Conservation (phyloP, 2,888 invertebrate genomes). For the Pandemis cinnamomeana region DNA sequence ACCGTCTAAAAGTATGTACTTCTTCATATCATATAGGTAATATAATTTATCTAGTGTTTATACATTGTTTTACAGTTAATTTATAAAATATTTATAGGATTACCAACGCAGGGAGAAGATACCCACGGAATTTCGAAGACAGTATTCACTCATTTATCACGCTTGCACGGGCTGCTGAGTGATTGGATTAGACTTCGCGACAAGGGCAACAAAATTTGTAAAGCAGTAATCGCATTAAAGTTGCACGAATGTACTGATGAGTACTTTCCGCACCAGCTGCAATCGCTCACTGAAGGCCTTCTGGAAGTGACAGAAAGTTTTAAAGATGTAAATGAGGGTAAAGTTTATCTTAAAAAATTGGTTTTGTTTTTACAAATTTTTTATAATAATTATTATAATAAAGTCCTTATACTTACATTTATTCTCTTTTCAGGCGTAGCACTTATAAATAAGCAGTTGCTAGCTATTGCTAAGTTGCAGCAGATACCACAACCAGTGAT, state of each 20-base stretch:
- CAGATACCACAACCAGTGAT: slow-evolving; percentile 63
- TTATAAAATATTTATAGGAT: slow-evolving; percentile 59
- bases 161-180: slow-evolving; percentile 61
- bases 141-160: slow-evolving; percentile 69
- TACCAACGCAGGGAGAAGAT: slow-evolving; percentile 66
- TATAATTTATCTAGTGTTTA: background rate
- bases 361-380: background rate
- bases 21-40: background rate
- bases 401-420: background rate
- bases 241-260: slow-evolving; percentile 67
- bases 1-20: slow-evolving; percentile 27
- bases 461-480: slow-evolving; percentile 65
- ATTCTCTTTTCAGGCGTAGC: slow-evolving; percentile 56
- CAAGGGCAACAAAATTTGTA: slow-evolving; percentile 67
- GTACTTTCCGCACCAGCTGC: slow-evolving; percentile 69
- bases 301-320: slow-evolving; percentile 60
- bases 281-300: slow-evolving; percentile 61
- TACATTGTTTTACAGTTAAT: background rate
- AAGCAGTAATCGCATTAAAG: slow-evolving; percentile 63
- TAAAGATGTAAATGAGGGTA: slow-evolving; percentile 66
- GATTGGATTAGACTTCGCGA: slow-evolving; percentile 68
- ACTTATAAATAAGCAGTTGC: slow-evolving; percentile 62
- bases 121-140: slow-evolving; percentile 69
- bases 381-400: background rate
- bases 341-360: background rate